A percentile compares a stretch with the other conserved stretches of the same genome.
phyloP scores from a whole-genome alignment of 2,888 invertebrate genomes.

The Chloromyia formosa region DNA sequence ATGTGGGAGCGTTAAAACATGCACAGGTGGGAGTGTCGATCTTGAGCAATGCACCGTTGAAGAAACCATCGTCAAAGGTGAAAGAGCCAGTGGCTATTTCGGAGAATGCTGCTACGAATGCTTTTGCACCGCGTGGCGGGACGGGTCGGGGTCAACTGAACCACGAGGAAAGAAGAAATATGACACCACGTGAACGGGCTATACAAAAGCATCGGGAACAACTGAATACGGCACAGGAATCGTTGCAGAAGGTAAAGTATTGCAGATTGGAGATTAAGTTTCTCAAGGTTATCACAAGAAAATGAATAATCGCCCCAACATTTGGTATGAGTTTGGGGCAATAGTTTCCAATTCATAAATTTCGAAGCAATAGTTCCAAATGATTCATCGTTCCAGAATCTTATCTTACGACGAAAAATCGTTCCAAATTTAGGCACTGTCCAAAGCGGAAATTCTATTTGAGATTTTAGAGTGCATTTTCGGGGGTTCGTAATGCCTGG shows the following conservation, averaged over 20 bases:
- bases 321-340: too few species aligned
- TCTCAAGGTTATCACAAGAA: too few species aligned
- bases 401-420: too few species aligned
- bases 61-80: conserved; percentile 57
- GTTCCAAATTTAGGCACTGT: too few species aligned
- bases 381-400: too few species aligned
- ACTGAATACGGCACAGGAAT: conserved; percentile 57
- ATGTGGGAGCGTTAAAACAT: conserved; percentile 98
- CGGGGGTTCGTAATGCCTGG: too few species aligned
- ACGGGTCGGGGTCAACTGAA: conserved; percentile 45
- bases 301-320: too few species aligned
- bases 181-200: conserved; percentile 59
- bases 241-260: conserved; percentile 54
- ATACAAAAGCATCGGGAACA: conserved; percentile 59
- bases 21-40: conserved; percentile 96
- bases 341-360: too few species aligned
- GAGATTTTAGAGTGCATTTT: too few species aligned
- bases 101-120: conserved; percentile 32
- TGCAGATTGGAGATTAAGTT: too few species aligned
- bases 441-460: too few species aligned
- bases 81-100: conserved; percentile 46
- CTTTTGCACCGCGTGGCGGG: conserved; percentile 43
- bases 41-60: conserved; percentile 81
- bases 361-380: too few species aligned
- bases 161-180: conserved; percentile 53